A percentile compares a stretch with the other conserved stretches of the same genome.
Conservation (phyloP, 1,140 invertebrate species). For the Akabosia matsudoensis region DNA sequence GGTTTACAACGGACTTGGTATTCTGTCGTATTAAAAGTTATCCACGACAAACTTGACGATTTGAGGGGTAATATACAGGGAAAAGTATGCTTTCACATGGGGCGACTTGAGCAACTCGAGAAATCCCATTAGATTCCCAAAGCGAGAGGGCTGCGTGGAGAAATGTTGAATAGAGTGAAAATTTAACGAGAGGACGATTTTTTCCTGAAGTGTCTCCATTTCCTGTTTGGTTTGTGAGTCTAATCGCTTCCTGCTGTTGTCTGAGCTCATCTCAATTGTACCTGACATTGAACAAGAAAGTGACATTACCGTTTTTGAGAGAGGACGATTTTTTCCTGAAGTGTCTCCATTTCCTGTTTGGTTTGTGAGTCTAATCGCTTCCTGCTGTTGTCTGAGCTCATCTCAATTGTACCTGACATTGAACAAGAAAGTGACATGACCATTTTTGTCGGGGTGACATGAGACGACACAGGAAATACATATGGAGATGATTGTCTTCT, state of each 20-base stretch:
- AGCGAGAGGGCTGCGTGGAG: conserved; percentile 46
- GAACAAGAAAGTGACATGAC: not conserved
- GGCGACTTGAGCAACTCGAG: conserved; percentile 33
- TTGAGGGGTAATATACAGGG: conserved; percentile 24
- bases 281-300: not conserved
- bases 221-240: conserved; percentile 1
- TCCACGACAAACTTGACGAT: conserved; percentile 45
- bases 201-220: conserved; percentile 41
- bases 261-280: not conserved
- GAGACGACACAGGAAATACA: not conserved
- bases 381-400: not conserved
- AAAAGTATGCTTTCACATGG: conserved; percentile 28
- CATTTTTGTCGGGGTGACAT: not conserved
- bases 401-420: not conserved
- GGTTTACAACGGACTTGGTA: not conserved
- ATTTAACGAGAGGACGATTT: conserved; percentile 46
- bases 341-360: conserved; percentile 34
- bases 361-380: not conserved
- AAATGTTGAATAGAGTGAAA: conserved; percentile 47
- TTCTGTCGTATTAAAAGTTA: conserved; percentile 43
- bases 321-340: conserved; percentile 36
- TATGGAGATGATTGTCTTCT: no score
- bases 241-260: not conserved
- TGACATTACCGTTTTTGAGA: not conserved
- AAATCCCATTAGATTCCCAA: conserved; percentile 38